Evolutionary conservation across 2,113 vertebrate genomes (phyloP), one percentile per base, ranked within the genome.

Genomic region (Aegithalos caudatus): DNA sequence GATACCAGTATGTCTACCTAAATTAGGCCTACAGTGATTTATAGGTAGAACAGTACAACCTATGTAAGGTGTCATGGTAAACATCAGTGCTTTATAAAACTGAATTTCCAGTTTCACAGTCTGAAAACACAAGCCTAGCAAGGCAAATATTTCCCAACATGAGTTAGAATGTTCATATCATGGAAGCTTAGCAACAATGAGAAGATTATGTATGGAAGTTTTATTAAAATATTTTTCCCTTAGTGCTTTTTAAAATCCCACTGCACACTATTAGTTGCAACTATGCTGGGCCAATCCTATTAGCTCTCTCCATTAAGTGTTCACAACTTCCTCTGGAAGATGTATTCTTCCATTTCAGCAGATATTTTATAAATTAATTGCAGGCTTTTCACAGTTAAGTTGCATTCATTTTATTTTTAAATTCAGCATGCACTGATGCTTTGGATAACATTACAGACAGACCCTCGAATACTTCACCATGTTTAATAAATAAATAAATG

Each of bases 181-280:
- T 37, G 54, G 66, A 95, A 91, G 78, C 71, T 90, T 95, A 92
- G 64, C 61, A 78, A 81, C 86, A 89, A 85, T n/a, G 71, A 90
- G 44, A 86, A 94, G 94, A 92, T 95, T 94, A 92, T 77, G 16
- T 51, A 77, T 87, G 54, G 21, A 67, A 88, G 79, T 80, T 93
- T 53, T 90, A 66, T 78, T 70, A 70, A 88, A 94, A 60, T 57
- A 47, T 78, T 78, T 95, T 91, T 67, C 61, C 84, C 80, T 71
- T 89, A 88, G 48, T 72, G 73, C 81, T 87, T 95, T 77, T 86
- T 79, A 90, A 95, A 96, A 91, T 93, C 81, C 74, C 74, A 80
- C 71, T 82, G 73, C 47, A 87, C 47, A 12, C 40, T 90, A 62
- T 73, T 91, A 82, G 66, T n/a, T 88, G 58, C 54, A 77, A 85